Evolutionary conservation across 2,888 invertebrate species (phyloP).

Genomic region (Gari tellinella): DNA sequence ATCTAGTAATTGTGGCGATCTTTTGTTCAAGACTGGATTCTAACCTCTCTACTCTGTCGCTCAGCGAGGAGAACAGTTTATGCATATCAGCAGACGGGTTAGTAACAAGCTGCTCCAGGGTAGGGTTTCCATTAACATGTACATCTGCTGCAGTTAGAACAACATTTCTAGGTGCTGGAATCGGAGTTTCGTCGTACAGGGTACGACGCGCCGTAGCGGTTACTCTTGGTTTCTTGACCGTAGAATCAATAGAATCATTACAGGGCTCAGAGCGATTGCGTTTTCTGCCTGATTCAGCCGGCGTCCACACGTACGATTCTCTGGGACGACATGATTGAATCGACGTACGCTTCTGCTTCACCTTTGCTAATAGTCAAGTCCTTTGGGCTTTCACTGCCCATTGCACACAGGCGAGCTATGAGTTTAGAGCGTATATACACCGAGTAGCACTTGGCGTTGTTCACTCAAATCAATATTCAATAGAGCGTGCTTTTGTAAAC

Average conservation of each 20-base stretch:
- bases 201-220: background rate
- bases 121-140: too few relatives aligned
- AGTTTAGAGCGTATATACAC: too few relatives aligned
- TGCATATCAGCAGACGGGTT: background rate
- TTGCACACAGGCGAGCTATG: too few relatives aligned
- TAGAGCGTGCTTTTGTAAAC: too few relatives aligned
- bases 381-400: too few relatives aligned
- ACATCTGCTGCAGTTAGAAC: background rate
- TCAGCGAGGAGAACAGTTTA: background rate
- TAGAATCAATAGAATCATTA: background rate
- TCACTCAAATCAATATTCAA: too few relatives aligned
- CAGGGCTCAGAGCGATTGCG: constrained; percentile 4
- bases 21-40: background rate
- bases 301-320: too few relatives aligned
- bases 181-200: background rate
- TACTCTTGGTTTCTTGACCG: constrained; percentile 1
- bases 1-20: constrained; percentile 5
- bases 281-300: too few relatives aligned
- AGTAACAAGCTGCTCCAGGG: background rate
- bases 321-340: too few relatives aligned
- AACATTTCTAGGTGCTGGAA: background rate
- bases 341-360: constrained; percentile 8
- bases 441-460: too few relatives aligned
- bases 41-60: background rate
- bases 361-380: background rate